A percentile compares a stretch with the other conserved stretches of the same genome.
These are phyloP conservation scores for Pristionchus mayeri DNA, from an alignment of 2,888 invertebrate species.

Conservation along the genomic window DNA sequence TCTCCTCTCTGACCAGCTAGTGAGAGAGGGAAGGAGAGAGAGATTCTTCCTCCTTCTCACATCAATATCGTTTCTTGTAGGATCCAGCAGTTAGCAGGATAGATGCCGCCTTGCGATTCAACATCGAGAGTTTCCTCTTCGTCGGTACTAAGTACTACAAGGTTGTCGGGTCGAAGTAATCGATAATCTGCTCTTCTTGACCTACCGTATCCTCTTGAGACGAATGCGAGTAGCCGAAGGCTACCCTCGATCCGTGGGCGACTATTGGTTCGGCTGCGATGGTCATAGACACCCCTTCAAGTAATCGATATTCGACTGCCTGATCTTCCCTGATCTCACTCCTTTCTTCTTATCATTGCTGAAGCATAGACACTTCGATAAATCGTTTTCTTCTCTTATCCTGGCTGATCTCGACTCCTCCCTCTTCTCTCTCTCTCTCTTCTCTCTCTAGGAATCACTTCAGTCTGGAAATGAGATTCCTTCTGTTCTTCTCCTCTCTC, in stretches of 20 bases:
- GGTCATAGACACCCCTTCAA: constrained; percentile 8
- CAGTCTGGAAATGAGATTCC: constrained; percentile 37
- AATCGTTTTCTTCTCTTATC: constrained; percentile 26
- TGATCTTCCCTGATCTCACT: not conserved
- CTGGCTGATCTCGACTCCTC: constrained; percentile 33
- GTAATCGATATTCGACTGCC: constrained; percentile 32
- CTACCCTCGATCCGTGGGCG: constrained; percentile 41
- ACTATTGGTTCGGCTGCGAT: constrained; percentile 47
- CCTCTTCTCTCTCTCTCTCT: not conserved
- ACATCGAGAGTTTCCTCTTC: constrained; percentile 51
- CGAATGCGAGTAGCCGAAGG: constrained; percentile 24
- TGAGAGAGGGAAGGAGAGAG: not conserved
- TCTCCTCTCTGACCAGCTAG: not conserved
- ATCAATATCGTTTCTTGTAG: constrained; percentile 52
- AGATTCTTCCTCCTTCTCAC: constrained; percentile 46
- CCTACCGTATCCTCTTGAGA: not conserved
- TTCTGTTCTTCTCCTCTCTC: constrained; percentile 15
- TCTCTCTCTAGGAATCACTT: not conserved
- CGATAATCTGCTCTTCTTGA: not conserved
- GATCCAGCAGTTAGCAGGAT: not conserved
- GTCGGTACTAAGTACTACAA: constrained; percentile 54
- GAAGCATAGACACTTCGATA: constrained; percentile 33
- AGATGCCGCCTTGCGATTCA: not conserved
- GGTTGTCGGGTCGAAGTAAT: constrained; percentile 47
- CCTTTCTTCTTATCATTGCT: not conserved